A percentile compares a stretch with the other conserved stretches of the same genome.
These are phyloP conservation scores for Choloepus hoffmanni DNA, from an alignment of 2,113 vertebrate species.

Conservation along the genomic window DNA sequence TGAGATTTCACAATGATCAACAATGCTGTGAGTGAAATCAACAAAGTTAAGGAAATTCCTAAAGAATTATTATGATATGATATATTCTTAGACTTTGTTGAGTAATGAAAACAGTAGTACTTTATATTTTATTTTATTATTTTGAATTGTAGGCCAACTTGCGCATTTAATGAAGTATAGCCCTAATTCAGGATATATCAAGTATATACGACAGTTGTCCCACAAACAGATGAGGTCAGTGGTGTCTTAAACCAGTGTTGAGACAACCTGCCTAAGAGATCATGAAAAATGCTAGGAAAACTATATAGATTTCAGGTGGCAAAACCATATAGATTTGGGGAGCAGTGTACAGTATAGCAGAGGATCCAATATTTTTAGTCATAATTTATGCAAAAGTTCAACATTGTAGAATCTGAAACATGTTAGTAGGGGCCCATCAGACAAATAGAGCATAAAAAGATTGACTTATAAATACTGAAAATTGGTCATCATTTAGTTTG, in stretches of 20 bases:
- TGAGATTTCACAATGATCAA: slow-evolving; percentile 66
- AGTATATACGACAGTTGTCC: not conserved
- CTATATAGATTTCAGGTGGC: not conserved
- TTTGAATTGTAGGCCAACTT: not conserved
- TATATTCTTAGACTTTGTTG: not conserved
- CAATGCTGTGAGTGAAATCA: slow-evolving; percentile 61
- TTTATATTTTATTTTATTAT: slow-evolving; percentile 23
- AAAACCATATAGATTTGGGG: not conserved
- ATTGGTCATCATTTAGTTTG: not conserved
- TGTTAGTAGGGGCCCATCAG: not conserved
- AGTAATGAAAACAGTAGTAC: not conserved
- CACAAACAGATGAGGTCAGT: not conserved
- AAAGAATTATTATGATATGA: slow-evolving; percentile 15
- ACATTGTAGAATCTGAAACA: not conserved
- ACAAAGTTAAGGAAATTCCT: slow-evolving; percentile 36
- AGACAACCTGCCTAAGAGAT: not conserved
- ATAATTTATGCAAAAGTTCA: not conserved
- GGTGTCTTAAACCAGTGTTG: not conserved
- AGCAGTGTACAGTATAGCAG: not conserved
- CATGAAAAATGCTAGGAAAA: not conserved
- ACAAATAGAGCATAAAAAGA: not conserved
- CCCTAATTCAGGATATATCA: not conserved
- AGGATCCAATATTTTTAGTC: not conserved
- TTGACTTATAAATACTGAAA: not conserved
- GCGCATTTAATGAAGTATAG: not conserved